phyloP scores from a whole-genome alignment of 2,888 invertebrate genomes.

The Melanophora roralis region DNA sequence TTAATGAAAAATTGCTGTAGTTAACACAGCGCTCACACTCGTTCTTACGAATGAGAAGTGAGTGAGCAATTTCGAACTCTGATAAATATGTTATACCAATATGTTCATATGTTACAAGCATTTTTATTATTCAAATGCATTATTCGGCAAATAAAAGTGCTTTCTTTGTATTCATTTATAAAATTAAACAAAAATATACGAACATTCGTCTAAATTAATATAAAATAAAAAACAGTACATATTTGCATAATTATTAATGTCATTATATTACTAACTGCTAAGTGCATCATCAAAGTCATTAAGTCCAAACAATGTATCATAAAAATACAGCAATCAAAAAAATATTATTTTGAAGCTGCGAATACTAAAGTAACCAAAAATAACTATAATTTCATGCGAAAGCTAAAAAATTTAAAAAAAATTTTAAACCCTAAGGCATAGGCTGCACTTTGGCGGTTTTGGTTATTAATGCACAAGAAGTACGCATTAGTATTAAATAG shows the following conservation, averaged over 20 bases:
- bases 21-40: no score
- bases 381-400: constrained; percentile 23
- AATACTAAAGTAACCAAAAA: constrained; percentile 12
- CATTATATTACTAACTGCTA: constrained; percentile 7
- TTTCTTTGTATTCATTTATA: not conserved
- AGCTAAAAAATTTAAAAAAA: not conserved
- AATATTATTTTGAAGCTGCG: constrained; percentile 6
- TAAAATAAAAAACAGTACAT: constrained; percentile 21
- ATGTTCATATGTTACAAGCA: not conserved
- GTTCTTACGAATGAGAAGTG: no score
- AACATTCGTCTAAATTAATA: constrained; percentile 17
- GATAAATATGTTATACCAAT: no score
- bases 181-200: not conserved
- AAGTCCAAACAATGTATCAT: not conserved
- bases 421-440: no score
- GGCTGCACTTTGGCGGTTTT: no score
- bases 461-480: not conserved
- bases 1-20: no score
- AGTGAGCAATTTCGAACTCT: no score
- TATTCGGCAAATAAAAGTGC: constrained; percentile 21
- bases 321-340: not conserved
- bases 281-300: not conserved
- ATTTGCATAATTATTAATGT: not conserved
- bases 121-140: constrained; percentile 25
- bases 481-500: constrained; percentile 1